phyloP scores from a whole-genome alignment of 2,113 vertebrate genomes.

The Suricata suricatta region DNA sequence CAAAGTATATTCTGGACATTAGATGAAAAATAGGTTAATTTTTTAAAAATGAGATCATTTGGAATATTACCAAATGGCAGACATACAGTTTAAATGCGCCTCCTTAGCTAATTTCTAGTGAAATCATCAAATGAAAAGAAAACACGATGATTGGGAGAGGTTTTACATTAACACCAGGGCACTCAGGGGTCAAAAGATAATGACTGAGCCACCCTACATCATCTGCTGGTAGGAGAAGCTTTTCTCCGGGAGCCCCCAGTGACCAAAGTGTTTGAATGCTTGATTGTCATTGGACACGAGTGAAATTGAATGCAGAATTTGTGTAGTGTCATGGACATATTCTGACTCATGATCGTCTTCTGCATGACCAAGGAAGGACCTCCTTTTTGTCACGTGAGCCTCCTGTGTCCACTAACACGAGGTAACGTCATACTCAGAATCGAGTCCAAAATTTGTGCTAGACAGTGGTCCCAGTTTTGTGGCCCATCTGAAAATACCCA shows the following conservation, averaged over 20 bases:
- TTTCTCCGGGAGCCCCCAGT: fast-evolving
- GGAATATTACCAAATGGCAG: slow-evolving; percentile 63
- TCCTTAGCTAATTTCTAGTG: slow-evolving; percentile 66
- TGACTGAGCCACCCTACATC: not conserved
- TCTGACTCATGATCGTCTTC: not conserved
- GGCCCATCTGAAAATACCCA: slow-evolving; percentile 4
- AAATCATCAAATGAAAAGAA: slow-evolving; percentile 67
- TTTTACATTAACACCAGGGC: not conserved
- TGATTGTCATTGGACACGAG: not conserved
- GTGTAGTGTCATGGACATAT: not conserved
- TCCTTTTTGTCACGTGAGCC: not conserved
- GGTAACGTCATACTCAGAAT: slow-evolving; percentile 7
- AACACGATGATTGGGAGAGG: slow-evolving; percentile 34
- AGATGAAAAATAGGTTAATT: slow-evolving; percentile 77
- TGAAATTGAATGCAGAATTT: not conserved
- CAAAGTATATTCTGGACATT: slow-evolving; percentile 54
- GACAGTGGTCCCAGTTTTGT: not conserved
- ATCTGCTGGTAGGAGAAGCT: not conserved
- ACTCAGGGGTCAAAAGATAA: not conserved
- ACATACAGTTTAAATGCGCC: slow-evolving; percentile 17
- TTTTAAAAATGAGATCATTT: slow-evolving; percentile 73
- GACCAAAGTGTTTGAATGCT: not conserved
- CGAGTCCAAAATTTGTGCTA: not conserved
- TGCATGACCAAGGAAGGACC: too few species aligned
- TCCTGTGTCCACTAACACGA: too few species aligned